Percentiles rank a stretch among this genome's conserved stretches.
These are phyloP conservation scores for Umimayanthus chanpuru DNA, from an alignment of 92 coral and sea anemone species.

Conservation along the genomic window DNA sequence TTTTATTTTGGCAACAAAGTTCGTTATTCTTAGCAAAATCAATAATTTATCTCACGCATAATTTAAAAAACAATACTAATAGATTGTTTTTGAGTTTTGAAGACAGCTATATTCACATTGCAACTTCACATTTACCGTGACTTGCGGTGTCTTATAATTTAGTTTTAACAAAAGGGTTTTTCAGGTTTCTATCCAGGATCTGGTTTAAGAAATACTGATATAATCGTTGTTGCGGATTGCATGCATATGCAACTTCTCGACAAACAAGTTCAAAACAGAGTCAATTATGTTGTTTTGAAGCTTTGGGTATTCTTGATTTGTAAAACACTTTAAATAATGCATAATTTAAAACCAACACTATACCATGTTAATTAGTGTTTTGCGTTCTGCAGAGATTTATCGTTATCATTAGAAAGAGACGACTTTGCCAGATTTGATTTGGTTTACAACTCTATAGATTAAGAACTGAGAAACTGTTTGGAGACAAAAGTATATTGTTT, in stretches of 20 bases:
- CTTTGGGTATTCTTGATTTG: neutral
- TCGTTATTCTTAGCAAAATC: neutral
- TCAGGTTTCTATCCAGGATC: neutral
- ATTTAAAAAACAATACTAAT: no score
- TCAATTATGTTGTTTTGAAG: neutral
- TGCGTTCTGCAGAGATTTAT: slow-evolving; percentile 10
- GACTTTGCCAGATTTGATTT: neutral
- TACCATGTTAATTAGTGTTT: neutral
- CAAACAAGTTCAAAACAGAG: neutral
- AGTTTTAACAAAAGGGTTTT: neutral
- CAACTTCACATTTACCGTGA: neutral
- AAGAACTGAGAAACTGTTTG: neutral
- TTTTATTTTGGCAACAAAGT: neutral
- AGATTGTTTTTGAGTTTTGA: neutral
- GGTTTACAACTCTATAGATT: neutral
- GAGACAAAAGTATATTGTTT: neutral
- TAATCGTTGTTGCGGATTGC: neutral
- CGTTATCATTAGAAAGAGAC: neutral
- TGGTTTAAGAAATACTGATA: neutral
- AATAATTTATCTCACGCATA: neutral
- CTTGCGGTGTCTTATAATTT: neutral
- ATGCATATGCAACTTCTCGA: neutral
- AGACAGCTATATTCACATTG: neutral
- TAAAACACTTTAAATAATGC: neutral
- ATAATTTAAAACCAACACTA: neutral